Base-by-base conservation (phyloP, 2,113 vertebrate species). In the Upupa epops region DNA sequence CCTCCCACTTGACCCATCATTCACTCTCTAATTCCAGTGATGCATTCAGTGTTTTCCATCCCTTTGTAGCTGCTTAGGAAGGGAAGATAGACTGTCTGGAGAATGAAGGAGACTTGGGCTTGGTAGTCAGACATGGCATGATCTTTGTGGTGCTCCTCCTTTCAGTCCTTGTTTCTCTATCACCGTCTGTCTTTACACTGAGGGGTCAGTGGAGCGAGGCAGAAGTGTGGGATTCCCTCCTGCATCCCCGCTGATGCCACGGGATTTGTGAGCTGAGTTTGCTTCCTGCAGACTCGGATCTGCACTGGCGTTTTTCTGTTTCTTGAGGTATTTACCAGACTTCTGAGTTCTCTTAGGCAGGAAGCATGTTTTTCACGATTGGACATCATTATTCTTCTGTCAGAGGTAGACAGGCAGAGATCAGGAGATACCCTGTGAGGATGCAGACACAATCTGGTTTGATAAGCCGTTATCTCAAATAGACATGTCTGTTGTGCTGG, bases 11-110 rank as follows among this genome's bases (percentile, higher is more conserved):
- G 40, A 42, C 40, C 49, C 20, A 34, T 91, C 66, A 82, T 13
- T 5, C 85, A 59, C 54, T 94, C 17, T 85, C 21, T 87, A 58
- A 91, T 87, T 72, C 56, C 46, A 82, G 61, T 11, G 34, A 7
- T 82, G 32, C 51, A 32, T 87, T 87, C 63, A 87, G 19, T 89
- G 40, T 75, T 94, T 94, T 94, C 71, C 71, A 72, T 94, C 49
- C 58, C 45, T 82, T 76, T 1, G 0, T 76, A 77, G 80, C 52
- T 19, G 31, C 16, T 1, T 46, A 86, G 73, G 32, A 72, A 17
- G 51, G 36, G 14, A 70, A 83, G n/a, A 51, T 36, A 79, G 59
- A 54, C 37, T 84, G 4, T 64, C 75, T 83, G 46, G 28, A 81
- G 13, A n/a, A 29, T 58, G 60, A 89, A 54, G 32, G 25, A 83